Percentiles rank a stretch among this genome's conserved stretches.
These are phyloP conservation scores for Synergus umbraculus DNA, from an alignment of 2,888 invertebrate species.

Conservation along the genomic window DNA sequence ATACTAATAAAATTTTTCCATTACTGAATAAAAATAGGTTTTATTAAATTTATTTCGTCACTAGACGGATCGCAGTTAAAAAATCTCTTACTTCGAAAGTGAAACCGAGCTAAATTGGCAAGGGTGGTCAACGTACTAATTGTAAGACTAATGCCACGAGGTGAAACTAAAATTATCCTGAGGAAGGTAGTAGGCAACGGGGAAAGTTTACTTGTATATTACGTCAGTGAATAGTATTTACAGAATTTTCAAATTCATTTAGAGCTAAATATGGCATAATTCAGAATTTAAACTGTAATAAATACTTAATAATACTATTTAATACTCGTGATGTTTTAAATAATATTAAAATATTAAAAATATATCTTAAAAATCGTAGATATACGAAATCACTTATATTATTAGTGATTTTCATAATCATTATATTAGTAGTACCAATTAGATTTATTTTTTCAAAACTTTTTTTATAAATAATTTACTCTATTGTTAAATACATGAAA, in stretches of 20 bases:
- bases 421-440: not conserved
- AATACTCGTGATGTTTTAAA: not conserved
- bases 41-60: not conserved
- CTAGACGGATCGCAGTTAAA: not conserved
- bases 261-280: not conserved
- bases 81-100: not conserved
- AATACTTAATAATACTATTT: not conserved
- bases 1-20: not conserved
- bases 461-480: not conserved
- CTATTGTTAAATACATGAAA: not conserved
- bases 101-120: constrained; percentile 63
- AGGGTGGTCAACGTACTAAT: constrained; percentile 66
- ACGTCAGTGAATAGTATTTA: constrained; percentile 36
- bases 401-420: constrained; percentile 2
- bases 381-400: not conserved
- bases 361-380: not conserved
- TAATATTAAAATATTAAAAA: not conserved
- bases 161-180: constrained; percentile 75
- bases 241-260: constrained; percentile 6
- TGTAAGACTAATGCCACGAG: constrained; percentile 68
- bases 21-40: not conserved
- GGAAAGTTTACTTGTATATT: constrained; percentile 41
- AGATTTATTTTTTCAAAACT: not conserved
- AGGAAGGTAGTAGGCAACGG: constrained; percentile 58
- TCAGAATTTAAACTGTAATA: not conserved